These are phyloP conservation scores for Yponomeuta malinellus DNA, from an alignment of 2,888 invertebrate genomes.

Conservation along the genomic window DNA sequence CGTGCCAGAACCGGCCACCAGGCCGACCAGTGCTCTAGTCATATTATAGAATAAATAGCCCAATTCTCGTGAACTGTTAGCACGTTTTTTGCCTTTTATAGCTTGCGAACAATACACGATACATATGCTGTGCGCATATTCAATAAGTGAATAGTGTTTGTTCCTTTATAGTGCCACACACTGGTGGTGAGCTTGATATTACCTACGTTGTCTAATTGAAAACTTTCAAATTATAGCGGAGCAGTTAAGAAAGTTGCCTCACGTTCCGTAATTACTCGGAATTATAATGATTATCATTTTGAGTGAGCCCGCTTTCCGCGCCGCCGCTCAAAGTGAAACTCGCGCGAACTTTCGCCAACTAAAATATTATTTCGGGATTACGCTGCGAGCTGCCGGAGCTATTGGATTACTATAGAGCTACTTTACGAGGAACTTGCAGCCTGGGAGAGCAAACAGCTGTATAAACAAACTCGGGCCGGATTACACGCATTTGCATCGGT, in stretches of 20 bases:
- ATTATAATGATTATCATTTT: conserved; percentile 1
- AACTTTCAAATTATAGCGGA: not conserved
- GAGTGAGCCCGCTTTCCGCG: not conserved
- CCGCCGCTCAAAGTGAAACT: not conserved
- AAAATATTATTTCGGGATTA: conserved; percentile 3
- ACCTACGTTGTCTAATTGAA: not conserved
- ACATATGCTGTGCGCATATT: too few species aligned
- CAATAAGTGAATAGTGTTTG: too few species aligned
- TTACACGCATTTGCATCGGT: not conserved
- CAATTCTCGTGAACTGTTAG: not conserved
- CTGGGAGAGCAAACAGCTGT: not conserved
- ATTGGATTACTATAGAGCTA: not conserved
- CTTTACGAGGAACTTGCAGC: not conserved
- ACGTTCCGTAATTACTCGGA: not conserved
- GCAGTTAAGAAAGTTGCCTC: not conserved
- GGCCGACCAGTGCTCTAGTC: not conserved
- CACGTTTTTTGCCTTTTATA: not conserved
- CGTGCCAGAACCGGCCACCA: not conserved
- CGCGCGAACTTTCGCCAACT: not conserved
- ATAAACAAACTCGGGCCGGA: not conserved
- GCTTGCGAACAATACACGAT: not conserved
- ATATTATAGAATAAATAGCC: not conserved
- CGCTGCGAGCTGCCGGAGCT: not conserved
- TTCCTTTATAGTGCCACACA: too few species aligned
- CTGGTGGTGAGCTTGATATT: too few species aligned